Base-by-base conservation (phyloP, 2,113 vertebrate species). In the Alosa alosa region DNA sequence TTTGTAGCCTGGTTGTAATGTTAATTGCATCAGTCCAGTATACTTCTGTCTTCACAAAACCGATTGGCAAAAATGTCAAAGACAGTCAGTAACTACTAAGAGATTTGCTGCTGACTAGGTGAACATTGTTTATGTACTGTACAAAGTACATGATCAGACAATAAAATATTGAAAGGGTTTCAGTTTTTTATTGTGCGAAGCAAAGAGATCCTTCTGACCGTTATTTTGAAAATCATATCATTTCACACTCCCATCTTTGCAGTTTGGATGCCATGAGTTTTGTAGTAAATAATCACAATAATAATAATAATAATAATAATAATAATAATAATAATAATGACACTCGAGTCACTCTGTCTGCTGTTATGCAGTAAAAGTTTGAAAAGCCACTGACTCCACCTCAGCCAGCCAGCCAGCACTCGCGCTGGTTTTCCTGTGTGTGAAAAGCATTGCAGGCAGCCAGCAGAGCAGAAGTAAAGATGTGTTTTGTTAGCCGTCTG, bases 401-500 rank as follows among this genome's bases (percentile, higher is more conserved):
- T 95, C 94, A 94, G 96, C 96, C 93, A 94, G 81, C 85, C 88
- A 93, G 93, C 92, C 95, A 95, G 95, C 94, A 93, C 94, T 94
- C 94, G 92, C 93, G 88, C 90, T 93, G 91, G 93, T 96, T 95
- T 97, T 97, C 96, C 96, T 96, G 95, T 90, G 2, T 94, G 94
- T 97, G 96, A 97, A 97, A 97, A 96, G 96, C 95, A 97, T 97
- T 96, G 95, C 95, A 95, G 94, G 93, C 93, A 94, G 89, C 93
- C 95, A 96, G 92, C 94, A 92, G 93, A 96, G 97, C 96, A 96
- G 95, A 93, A 96, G 95, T 97, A 97, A 95, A 94, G 91, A 93
- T 92, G 91, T 96, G 96, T 97, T 97, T 97, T 97, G 96, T 97
- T 97, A 96, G 96, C 95, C 86, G 96, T 97, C 96, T 97, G 96